Base-by-base conservation (phyloP, 2,113 vertebrate genomes). In the Smithornis capensis region DNA sequence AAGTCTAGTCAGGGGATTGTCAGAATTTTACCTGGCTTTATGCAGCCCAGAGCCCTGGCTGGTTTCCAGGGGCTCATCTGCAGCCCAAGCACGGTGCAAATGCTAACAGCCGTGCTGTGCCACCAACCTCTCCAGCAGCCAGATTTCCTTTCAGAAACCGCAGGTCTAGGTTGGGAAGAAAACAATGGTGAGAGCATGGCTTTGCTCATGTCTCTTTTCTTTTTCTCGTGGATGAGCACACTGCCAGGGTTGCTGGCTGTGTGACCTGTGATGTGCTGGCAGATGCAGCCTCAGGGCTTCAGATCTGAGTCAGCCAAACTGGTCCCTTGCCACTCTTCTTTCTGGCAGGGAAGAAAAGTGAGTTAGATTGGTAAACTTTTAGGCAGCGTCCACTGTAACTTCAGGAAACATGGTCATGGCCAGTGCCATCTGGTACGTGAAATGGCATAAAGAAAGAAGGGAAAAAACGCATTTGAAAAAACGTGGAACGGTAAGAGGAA, bases 11-110 rank as follows among this genome's bases (percentile, higher is more conserved):
- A 35, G 40, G 23, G 33, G 6, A 35, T 42, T 73, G 35, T 62
- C 59, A 56, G 60, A 55, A 18, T 33, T 53, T 63, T 4, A 1
- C 6, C 6, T 16, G 29, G 12, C 31, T 78, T 76, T 73, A 59
- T 25, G 57, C 33, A 80, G 35, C 38, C 55, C 50, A 25, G 45
- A 81, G 13, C 7, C 17, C 21, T 59, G 37, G 2, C 0, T 45
- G 24, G 10, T 75, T 89, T 78, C 25, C 37, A 25, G 22, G 69
- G 25, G 4, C 57, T 91, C 2, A 0, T 33, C 40, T 35, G 37
- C n/a, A 79, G 57, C 44, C 14, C 0, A 0, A 31, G 33, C 1
- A 0, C 52, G 23, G 40, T 65, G 31, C 6, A 15, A 57, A 27
- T 63, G 24, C 70, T 81, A 16, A 38, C 0, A 0, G 45, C 53